A percentile compares a stretch with the other conserved stretches of the same genome.
Conservation (phyloP, 2,888 invertebrate species). For the Lasioglossum marginatum region DNA sequence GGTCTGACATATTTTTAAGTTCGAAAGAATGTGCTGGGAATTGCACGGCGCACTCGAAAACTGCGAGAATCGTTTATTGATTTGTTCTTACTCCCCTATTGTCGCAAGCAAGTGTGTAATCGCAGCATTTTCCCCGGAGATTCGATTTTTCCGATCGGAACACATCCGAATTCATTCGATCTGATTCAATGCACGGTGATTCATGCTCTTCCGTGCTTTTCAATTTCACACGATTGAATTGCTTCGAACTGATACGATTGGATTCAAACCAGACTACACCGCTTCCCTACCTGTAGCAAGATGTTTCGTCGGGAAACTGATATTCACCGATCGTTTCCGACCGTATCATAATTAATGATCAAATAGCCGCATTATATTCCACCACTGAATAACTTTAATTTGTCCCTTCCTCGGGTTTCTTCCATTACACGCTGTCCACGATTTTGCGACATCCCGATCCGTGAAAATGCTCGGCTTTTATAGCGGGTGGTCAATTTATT, state of each 20-base stretch:
- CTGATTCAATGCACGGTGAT: constrained; percentile 61
- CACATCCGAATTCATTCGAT: constrained; percentile 59
- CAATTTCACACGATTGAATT: constrained; percentile 60
- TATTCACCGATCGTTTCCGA: not conserved
- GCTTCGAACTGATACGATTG: constrained; percentile 55
- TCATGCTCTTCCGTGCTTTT: constrained; percentile 59
- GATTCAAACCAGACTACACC: constrained; percentile 40
- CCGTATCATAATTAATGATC: constrained; percentile 28
- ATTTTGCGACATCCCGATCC: not conserved
- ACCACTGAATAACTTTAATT: not conserved
- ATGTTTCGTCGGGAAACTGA: constrained; percentile 8
- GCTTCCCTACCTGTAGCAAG: constrained; percentile 26
- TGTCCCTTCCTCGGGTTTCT: no score
- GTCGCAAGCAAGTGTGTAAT: constrained; percentile 60
- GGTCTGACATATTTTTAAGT: constrained; percentile 24
- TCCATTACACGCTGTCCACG: not conserved
- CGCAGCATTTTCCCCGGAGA: constrained; percentile 52
- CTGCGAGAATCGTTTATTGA: constrained; percentile 48
- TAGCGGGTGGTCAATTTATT: not conserved
- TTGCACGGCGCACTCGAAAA: not conserved
- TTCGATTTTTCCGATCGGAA: constrained; percentile 61
- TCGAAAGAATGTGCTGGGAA: constrained; percentile 4
- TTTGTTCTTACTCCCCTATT: constrained; percentile 50
- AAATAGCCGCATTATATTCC: not conserved
- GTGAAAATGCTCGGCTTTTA: not conserved